Conservation (phyloP, 2,888 invertebrate genomes). For the Acanthosepion pharaonis region DNA sequence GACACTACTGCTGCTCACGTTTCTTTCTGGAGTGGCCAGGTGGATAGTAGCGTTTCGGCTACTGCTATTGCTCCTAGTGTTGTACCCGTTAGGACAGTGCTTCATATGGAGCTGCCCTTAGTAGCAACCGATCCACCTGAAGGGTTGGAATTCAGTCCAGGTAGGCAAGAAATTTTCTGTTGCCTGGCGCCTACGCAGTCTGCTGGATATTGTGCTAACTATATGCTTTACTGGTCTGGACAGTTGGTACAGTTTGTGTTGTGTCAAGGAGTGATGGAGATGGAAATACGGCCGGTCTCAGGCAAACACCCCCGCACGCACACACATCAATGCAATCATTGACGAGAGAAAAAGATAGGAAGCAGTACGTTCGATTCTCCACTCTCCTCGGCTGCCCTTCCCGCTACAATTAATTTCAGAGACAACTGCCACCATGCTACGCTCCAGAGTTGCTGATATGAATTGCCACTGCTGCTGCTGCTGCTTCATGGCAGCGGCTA, state of each 20-base stretch:
- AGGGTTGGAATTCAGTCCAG: neutral
- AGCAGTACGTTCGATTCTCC: neutral
- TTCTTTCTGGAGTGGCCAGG: neutral
- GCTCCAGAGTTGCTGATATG: neutral
- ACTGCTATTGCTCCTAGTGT: neutral
- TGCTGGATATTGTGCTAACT: neutral
- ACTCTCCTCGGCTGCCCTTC: neutral
- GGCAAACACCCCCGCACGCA: neutral
- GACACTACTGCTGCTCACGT: neutral
- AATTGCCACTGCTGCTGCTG: neutral
- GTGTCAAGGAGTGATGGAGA: neutral
- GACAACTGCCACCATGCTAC: slow-evolving; percentile 33
- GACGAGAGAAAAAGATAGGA: neutral
- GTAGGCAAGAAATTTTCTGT: neutral
- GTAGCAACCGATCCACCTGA: neutral
- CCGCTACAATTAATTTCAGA: neutral
- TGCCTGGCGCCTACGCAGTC: neutral
- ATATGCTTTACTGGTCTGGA: neutral
- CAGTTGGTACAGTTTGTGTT: neutral
- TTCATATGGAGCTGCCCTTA: neutral
- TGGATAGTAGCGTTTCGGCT: neutral
- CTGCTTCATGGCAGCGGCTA: neutral
- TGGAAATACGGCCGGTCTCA: neutral
- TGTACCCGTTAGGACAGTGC: neutral
- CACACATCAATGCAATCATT: neutral